Conservation (phyloP, 2,888 invertebrate genomes). For the Stenodema calcarata region DNA sequence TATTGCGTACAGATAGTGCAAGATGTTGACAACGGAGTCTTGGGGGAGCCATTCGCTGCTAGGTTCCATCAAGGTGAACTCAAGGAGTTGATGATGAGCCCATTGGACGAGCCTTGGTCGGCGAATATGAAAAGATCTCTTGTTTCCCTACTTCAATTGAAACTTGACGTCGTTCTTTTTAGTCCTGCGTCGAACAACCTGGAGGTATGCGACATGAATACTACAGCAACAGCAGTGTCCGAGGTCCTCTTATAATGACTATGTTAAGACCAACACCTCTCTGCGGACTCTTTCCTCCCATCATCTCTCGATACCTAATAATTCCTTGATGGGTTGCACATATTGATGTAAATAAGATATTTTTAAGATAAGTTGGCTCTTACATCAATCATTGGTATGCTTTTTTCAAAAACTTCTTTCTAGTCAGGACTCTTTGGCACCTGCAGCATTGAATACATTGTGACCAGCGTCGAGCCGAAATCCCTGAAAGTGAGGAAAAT, state of each 20-base stretch:
- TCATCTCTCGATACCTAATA: too few species aligned
- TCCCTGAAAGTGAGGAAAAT: constrained; percentile 60
- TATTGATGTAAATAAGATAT: too few species aligned
- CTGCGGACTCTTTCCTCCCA: too few species aligned
- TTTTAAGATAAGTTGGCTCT: too few species aligned
- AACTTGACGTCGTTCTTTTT: constrained; percentile 60
- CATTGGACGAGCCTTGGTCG: constrained; percentile 76
- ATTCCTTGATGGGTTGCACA: too few species aligned
- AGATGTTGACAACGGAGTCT: neutral
- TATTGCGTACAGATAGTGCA: neutral
- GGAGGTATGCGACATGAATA: neutral
- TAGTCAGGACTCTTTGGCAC: constrained; percentile 62
- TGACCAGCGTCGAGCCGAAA: constrained; percentile 57
- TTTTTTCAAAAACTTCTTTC: neutral
- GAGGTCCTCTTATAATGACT: too few species aligned
- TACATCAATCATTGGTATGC: neutral
- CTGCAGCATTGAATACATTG: constrained; percentile 62
- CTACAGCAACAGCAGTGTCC: too few species aligned
- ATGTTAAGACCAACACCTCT: too few species aligned
- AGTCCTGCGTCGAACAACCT: constrained; percentile 15
- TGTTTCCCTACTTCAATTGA: constrained; percentile 79
- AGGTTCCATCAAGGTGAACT: constrained; percentile 53
- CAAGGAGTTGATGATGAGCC: constrained; percentile 55
- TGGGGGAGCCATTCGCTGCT: constrained; percentile 55
- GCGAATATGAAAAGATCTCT: constrained; percentile 91